A percentile compares a stretch with the other conserved stretches of the same genome.
These are phyloP conservation scores for Dicyrtomina minuta DNA, from an alignment of 2,888 invertebrate genomes.

Conservation along the genomic window DNA sequence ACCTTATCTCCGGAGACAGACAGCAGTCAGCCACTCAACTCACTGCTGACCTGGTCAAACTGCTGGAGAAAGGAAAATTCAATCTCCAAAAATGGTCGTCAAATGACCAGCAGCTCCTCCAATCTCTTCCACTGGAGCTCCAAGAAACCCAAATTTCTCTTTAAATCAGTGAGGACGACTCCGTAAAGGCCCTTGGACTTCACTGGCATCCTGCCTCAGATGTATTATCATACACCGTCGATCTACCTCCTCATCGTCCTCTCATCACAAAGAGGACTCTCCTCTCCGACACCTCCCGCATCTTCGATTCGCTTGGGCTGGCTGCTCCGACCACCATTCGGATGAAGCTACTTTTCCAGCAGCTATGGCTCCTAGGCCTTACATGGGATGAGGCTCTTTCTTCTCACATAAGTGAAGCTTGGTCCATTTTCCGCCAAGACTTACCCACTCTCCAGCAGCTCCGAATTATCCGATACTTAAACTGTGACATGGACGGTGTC, in stretches of 20 bases:
- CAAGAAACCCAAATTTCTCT: conserved; percentile 6
- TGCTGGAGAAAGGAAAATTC: conserved; percentile 41
- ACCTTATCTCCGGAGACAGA: conserved; percentile 49
- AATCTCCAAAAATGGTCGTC: conserved; percentile 51
- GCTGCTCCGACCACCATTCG: conserved; percentile 46
- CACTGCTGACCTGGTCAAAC: conserved; percentile 34
- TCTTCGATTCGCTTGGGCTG: conserved; percentile 53
- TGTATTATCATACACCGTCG: conserved; percentile 1
- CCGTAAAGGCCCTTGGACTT: conserved; percentile 22
- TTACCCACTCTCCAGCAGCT: neutral
- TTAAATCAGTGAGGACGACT: neutral
- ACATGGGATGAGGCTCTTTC: conserved; percentile 48
- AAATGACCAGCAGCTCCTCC: conserved; percentile 36
- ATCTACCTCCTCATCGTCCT: neutral
- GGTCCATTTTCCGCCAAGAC: neutral
- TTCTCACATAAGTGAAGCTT: neutral
- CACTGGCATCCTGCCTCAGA: conserved; percentile 20
- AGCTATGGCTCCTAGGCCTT: conserved; percentile 45
- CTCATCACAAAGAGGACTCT: conserved; percentile 46
- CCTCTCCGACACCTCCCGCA: conserved; percentile 47
- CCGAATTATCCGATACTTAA: neutral
- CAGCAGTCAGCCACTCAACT: conserved; percentile 38
- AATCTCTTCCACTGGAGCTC: conserved; percentile 4
- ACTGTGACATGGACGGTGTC: neutral
- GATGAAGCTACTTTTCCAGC: conserved; percentile 50